Base-by-base conservation (phyloP, 2,797 vertebrate species). In the Hirundo rustica region DNA sequence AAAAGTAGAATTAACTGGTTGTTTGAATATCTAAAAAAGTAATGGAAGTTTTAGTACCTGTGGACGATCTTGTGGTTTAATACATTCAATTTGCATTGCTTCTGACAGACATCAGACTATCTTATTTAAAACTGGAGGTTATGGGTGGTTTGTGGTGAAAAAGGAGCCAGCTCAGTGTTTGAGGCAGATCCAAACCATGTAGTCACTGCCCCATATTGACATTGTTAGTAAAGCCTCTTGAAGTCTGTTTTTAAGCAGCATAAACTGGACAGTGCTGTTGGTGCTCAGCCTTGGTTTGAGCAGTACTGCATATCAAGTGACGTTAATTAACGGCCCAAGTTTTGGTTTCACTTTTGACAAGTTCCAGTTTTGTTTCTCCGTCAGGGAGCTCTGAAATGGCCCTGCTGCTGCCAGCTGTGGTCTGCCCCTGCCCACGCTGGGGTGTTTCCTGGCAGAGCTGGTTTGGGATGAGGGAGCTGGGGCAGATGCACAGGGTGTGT, bases 271-370 rank as follows among this genome's bases (percentile, higher is more conserved):
- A 48, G 61, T 5, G 27, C 4, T 30, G 66, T n/a, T 54, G 30
- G 66, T 85, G 54, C 78, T 34, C 17, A 42, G 48, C 42, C 19
- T 34, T 6, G 16, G 21, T 10, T 73, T 21, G 11, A 53, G 68
- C 44, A 8, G 14, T 27, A 5, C 44, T 22, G 29, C 9, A 13
- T 47, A 7, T 53, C 22, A 27, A 44, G 13, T 26, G 25, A 10
- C 15, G 2, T 38, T 16, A 36, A 11, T 58, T 10, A n/a, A 9
- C 1, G 0, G 1, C 1, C 5, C 1, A 1, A 15, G 50, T 25
- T 80, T 48, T 36, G 64, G 8, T 58, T 45, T 79, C 61, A 7
- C 27, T 15, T 89, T 2, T 76, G 14, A 5, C 27, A 7, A 34
- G 74, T 34, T 51, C 8, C 0, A 4, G 48, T 40, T 85, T 19